phyloP scores from a whole-genome alignment of 2,888 invertebrate genomes.

The Morpho deidamia region DNA sequence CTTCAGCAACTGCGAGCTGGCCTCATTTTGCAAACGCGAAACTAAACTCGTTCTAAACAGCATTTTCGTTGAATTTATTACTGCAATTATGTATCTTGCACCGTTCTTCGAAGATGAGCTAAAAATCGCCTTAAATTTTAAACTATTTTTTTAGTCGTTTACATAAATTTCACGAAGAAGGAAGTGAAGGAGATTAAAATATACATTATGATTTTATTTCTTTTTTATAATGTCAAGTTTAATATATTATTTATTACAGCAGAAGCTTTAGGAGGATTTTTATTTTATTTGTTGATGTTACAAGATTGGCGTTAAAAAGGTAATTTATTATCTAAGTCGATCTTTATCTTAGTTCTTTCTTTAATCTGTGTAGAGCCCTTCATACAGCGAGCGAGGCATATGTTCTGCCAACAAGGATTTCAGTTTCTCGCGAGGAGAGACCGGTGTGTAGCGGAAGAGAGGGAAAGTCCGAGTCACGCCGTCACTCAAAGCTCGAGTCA shows the following conservation, averaged over 20 bases:
- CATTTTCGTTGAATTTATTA: constrained; percentile 19
- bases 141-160: no score
- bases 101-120: neutral
- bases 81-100: constrained; percentile 15
- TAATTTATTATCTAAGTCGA: neutral
- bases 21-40: constrained; percentile 38
- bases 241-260: no score
- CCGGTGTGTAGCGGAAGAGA: constrained; percentile 89
- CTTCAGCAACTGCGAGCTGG: constrained; percentile 31
- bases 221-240: no score
- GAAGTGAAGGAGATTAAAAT: no score
- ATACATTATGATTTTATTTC: no score
- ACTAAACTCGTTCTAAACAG: constrained; percentile 28
- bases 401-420: constrained; percentile 90
- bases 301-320: no score
- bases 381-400: constrained; percentile 88
- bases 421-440: constrained; percentile 86
- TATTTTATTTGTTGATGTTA: no score
- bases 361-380: constrained; percentile 82
- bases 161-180: no score
- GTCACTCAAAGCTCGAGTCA: constrained; percentile 86
- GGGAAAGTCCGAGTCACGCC: constrained; percentile 90
- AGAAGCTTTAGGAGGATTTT: neutral
- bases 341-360: constrained; percentile 1
- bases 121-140: neutral